A percentile compares a stretch with the other conserved stretches of the same genome.
phyloP scores from a whole-genome alignment of 2,797 vertebrate species.

The Silurus aristotelis region DNA sequence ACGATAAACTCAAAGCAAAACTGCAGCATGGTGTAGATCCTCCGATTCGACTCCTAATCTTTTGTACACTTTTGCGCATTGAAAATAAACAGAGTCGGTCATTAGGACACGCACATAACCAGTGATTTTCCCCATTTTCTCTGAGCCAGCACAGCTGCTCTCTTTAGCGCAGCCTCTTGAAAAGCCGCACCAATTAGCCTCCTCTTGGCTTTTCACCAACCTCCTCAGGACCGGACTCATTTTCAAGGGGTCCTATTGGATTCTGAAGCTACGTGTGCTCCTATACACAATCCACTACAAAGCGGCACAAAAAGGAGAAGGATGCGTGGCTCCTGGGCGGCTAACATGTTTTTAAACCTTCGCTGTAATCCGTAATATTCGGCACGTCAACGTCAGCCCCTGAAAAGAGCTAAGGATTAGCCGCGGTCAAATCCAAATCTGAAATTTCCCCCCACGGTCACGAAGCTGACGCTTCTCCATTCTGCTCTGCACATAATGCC shows the following conservation, averaged over 20 bases:
- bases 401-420: conserved; percentile 15
- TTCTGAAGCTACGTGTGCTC: neutral
- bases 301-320: too few relatives aligned
- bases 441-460: neutral
- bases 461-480: neutral
- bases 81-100: conserved; percentile 21
- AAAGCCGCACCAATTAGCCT: neutral
- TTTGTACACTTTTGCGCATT: neutral
- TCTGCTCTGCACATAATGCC: conserved; percentile 4
- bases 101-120: conserved; percentile 12
- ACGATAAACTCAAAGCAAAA: too few relatives aligned
- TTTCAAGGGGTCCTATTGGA: neutral
- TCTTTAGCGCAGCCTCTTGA: neutral
- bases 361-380: neutral
- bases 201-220: neutral
- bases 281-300: too few relatives aligned
- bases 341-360: too few relatives aligned
- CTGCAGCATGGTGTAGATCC: neutral
- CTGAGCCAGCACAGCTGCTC: conserved; percentile 45
- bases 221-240: neutral
- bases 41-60: neutral
- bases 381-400: neutral
- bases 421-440: neutral
- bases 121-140: conserved; percentile 19
- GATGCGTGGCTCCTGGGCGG: too few relatives aligned